These are phyloP conservation scores for Mesembrinibis cayennensis DNA, from an alignment of 2,113 vertebrate genomes.

Conservation along the genomic window DNA sequence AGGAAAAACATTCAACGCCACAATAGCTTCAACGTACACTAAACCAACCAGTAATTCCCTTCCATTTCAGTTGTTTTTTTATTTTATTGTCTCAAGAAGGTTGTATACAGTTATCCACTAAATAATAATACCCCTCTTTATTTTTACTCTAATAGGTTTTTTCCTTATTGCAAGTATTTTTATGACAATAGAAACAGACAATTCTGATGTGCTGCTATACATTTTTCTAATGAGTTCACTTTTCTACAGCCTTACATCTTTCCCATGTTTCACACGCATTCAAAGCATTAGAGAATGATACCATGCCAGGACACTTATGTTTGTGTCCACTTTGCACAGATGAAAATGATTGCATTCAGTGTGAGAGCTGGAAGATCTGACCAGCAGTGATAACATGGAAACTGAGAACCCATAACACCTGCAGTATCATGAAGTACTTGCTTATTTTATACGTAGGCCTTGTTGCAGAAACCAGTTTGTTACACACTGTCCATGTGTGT, in stretches of 20 bases:
- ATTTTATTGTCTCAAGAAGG: neutral
- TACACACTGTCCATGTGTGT: rapidly evolving
- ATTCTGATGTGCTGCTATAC: neutral
- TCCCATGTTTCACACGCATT: neutral
- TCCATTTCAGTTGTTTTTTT: neutral
- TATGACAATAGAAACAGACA: neutral
- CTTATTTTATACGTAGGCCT: neutral
- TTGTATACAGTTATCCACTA: neutral
- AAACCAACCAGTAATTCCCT: neutral
- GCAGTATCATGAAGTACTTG: neutral
- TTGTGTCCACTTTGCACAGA: neutral
- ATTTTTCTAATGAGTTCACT: neutral
- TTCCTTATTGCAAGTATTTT: neutral
- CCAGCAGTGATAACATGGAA: neutral
- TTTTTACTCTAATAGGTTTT: neutral
- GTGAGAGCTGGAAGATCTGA: neutral
- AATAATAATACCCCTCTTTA: neutral
- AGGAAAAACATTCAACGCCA: rapidly evolving
- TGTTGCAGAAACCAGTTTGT: neutral
- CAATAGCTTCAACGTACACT: neutral
- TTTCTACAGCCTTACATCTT: neutral
- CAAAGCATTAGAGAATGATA: neutral
- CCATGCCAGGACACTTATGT: neutral
- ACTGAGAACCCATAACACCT: neutral
- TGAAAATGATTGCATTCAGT: neutral